phyloP scores from a whole-genome alignment of 30 jellyfish, hydroid and myxozoan genomes.

The Aurelia aurita region DNA sequence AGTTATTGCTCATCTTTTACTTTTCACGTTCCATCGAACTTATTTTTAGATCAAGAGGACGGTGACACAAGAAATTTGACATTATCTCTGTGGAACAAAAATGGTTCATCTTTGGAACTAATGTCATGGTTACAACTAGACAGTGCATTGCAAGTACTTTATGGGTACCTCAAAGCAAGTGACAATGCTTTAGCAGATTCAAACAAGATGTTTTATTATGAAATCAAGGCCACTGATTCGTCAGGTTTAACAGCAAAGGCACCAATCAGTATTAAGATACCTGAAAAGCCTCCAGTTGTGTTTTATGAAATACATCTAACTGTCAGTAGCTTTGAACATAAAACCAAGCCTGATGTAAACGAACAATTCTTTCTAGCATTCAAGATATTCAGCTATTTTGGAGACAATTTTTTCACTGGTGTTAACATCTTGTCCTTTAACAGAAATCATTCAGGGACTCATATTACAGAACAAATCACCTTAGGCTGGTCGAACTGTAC shows the following conservation, averaged over 20 bases:
- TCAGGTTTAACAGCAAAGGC: constrained; percentile 51
- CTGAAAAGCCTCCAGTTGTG: constrained; percentile 62
- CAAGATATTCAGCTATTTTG: constrained; percentile 69
- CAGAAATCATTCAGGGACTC: constrained; percentile 27
- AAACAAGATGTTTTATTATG: constrained; percentile 14
- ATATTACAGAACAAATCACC: constrained; percentile 43
- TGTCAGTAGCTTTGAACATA: constrained; percentile 61
- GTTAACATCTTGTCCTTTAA: constrained; percentile 59
- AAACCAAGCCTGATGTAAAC: constrained; percentile 69
- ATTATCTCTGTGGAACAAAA: constrained; percentile 12
- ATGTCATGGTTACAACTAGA: constrained; percentile 90
- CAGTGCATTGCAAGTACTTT: constrained; percentile 51
- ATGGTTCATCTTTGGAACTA: constrained; percentile 31
- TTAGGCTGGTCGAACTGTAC: constrained; percentile 94
- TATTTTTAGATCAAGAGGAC: constrained; percentile 70
- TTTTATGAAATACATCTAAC: constrained; percentile 67
- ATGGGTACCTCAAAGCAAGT: constrained; percentile 80
- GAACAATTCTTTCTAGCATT: constrained; percentile 65
- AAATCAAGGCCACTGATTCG: constrained; percentile 78
- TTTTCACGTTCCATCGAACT: constrained; percentile 36
- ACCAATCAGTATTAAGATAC: constrained; percentile 47
- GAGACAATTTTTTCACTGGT: constrained; percentile 40
- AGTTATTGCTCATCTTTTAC: constrained; percentile 58
- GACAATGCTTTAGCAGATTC: constrained; percentile 54
- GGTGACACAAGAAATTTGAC: constrained; percentile 69